A percentile compares a stretch with the other conserved stretches of the same genome.
These are phyloP conservation scores for Athrips mouffetella DNA, from an alignment of 2,888 invertebrate species.

Conservation along the genomic window DNA sequence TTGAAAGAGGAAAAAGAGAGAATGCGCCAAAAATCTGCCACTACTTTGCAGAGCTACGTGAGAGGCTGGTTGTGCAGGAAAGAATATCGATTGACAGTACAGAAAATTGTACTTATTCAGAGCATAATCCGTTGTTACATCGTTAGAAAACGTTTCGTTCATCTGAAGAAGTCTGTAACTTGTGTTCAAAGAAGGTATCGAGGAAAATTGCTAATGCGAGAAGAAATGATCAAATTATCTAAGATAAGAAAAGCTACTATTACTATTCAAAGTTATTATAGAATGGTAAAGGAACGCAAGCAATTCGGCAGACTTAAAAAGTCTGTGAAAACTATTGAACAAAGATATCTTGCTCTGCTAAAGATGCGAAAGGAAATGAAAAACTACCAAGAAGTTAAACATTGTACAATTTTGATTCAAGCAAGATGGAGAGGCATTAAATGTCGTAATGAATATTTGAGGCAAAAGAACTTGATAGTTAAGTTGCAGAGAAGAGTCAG, in stretches of 20 bases:
- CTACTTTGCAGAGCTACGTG: constrained; percentile 47
- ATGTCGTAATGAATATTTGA: constrained; percentile 52
- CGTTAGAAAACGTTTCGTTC: constrained; percentile 39
- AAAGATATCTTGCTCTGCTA: constrained; percentile 44
- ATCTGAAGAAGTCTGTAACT: constrained; percentile 40
- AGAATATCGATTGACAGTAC: constrained; percentile 36
- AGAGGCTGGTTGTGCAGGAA: constrained; percentile 54
- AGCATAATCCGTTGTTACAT: constrained; percentile 48
- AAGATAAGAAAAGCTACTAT: constrained; percentile 41
- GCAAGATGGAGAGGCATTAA: constrained; percentile 61
- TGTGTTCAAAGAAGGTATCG: constrained; percentile 60
- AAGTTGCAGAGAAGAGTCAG: constrained; percentile 73
- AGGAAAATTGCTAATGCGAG: constrained; percentile 54
- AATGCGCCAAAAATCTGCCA: constrained; percentile 42
- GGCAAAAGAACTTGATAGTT: constrained; percentile 45
- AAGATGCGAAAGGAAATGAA: constrained; percentile 50
- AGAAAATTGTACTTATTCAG: constrained; percentile 46
- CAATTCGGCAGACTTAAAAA: constrained; percentile 39
- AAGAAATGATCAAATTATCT: constrained; percentile 40
- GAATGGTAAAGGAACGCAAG: constrained; percentile 44
- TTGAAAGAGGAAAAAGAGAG: constrained; percentile 42
- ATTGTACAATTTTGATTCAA: constrained; percentile 64
- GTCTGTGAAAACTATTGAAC: constrained; percentile 42
- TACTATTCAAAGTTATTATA: constrained; percentile 64
- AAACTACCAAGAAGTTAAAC: constrained; percentile 45